Evolutionary conservation across 2,113 vertebrate species (phyloP).

Genomic region (Zosterops japonicus): DNA sequence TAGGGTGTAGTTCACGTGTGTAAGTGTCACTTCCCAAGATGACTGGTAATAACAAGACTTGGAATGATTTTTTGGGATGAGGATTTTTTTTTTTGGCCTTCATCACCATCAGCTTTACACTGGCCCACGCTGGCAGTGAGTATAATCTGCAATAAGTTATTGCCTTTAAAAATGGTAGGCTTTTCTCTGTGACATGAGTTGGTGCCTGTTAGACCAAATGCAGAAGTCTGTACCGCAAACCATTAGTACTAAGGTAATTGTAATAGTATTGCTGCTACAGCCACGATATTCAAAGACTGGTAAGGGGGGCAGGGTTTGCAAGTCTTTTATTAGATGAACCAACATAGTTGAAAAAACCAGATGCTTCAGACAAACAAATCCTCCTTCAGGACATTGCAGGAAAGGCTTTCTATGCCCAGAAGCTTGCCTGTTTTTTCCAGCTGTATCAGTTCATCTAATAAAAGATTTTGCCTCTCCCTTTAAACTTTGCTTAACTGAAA

Average conservation of each 20-base stretch:
- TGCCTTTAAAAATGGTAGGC: background rate
- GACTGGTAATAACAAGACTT: background rate
- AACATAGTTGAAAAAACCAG: background rate
- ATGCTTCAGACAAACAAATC: background rate
- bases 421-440: slow-evolving; percentile 3
- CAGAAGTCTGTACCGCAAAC: background rate
- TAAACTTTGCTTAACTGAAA: background rate
- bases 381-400: background rate
- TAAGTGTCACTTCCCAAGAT: background rate
- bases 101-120: background rate
- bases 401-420: background rate
- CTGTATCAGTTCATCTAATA: background rate
- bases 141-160: background rate
- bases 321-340: background rate
- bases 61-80: background rate
- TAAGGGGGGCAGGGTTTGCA: background rate
- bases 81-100: background rate
- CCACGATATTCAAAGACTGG: background rate
- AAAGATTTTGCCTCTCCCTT: background rate
- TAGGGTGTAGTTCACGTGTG: background rate
- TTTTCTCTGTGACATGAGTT: background rate
- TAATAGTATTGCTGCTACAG: background rate
- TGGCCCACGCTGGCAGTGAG: background rate
- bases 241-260: background rate
- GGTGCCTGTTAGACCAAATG: background rate